A percentile compares a stretch with the other conserved stretches of the same genome.
These are phyloP conservation scores for Mystacides longicornis DNA, from an alignment of 2,888 invertebrate genomes.

Conservation along the genomic window DNA sequence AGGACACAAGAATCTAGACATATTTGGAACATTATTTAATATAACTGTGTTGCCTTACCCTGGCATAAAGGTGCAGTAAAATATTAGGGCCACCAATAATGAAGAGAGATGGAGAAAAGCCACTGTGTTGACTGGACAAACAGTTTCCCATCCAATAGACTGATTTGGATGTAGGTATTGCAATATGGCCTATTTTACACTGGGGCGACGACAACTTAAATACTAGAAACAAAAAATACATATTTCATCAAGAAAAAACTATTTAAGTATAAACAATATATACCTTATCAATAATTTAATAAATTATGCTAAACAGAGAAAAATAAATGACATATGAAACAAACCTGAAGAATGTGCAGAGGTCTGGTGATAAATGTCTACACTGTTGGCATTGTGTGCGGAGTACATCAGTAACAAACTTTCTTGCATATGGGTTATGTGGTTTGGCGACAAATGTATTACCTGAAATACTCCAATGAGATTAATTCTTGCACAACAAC, in stretches of 20 bases:
- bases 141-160: conserved; percentile 33
- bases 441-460: conserved; percentile 45
- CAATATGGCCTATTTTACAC: not conserved
- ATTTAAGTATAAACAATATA: not conserved
- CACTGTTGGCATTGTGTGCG: conserved; percentile 53
- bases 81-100: conserved; percentile 57
- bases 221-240: no score
- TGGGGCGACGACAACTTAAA: not conserved
- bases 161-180: not conserved
- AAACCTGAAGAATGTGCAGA: conserved; percentile 37
- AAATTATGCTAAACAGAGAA: conserved; percentile 23
- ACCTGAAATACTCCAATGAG: conserved; percentile 31
- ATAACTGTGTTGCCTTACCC: no score
- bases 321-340: no score
- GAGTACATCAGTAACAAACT: conserved; percentile 53
- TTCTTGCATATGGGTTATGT: conserved; percentile 53
- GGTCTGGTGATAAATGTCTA: conserved; percentile 41
- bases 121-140: conserved; percentile 42
- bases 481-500: no score
- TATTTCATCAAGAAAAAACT: not conserved
- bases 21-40: no score
- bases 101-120: conserved; percentile 48
- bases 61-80: conserved; percentile 60
- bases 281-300: no score
- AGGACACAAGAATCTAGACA: no score